Conservation (phyloP, 1,140 invertebrate species). For the Drosophila rhopaloa region DNA sequence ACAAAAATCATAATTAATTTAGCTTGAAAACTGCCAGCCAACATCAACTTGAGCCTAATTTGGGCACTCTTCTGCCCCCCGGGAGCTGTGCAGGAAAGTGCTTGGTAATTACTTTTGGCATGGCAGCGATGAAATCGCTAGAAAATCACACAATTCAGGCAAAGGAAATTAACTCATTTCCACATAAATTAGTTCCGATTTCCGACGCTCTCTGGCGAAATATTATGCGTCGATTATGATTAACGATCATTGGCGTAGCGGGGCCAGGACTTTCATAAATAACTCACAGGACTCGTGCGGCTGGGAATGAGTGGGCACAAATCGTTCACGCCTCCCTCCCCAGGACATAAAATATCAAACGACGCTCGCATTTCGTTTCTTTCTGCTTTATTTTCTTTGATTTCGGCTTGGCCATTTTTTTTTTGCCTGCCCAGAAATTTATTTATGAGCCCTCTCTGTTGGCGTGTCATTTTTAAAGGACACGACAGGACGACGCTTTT, state of each 20-base stretch:
- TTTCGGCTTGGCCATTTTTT: conserved; percentile 27
- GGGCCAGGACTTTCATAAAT: conserved; percentile 52
- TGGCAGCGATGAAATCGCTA: conserved; percentile 73
- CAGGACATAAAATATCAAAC: conserved; percentile 45
- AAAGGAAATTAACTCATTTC: conserved; percentile 82
- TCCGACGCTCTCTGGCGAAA: conserved; percentile 53
- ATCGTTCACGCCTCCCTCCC: conserved; percentile 38
- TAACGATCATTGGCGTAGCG: conserved; percentile 70
- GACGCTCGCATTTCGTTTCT: conserved; percentile 14
- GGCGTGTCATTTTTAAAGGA: conserved; percentile 56
- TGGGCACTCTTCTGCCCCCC: conserved; percentile 6
- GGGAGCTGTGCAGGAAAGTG: conserved; percentile 53
- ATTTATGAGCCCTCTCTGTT: conserved; percentile 46
- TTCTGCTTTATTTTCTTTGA: conserved; percentile 31
- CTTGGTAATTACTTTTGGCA: conserved; percentile 66
- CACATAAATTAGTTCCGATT: conserved; percentile 81
- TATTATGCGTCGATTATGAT: conserved; percentile 83
- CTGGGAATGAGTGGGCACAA: conserved; percentile 62
- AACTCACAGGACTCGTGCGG: conserved; percentile 31
- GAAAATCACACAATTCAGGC: conserved; percentile 78
- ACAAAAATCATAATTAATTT: conserved; percentile 69
- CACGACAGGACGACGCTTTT: conserved; percentile 63
- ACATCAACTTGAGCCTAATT: conserved; percentile 47
- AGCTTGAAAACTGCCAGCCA: conserved; percentile 50
- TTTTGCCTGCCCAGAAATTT: conserved; percentile 44